Conservation (phyloP, 2,888 invertebrate species). For the Molorchus minor region DNA sequence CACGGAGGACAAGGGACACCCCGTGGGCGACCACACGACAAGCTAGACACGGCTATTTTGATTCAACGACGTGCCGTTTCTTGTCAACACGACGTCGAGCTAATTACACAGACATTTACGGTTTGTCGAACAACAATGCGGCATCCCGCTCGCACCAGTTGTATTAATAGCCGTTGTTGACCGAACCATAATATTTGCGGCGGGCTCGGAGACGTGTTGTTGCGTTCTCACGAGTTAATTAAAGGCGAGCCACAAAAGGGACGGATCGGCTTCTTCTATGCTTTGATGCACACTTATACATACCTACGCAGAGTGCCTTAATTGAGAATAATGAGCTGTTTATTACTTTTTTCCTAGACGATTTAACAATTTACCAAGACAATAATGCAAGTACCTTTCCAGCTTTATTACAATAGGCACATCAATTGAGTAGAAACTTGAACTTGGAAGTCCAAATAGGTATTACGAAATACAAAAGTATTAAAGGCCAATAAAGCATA, state of each 20-base stretch:
- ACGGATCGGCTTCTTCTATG: not conserved
- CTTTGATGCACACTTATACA: not conserved
- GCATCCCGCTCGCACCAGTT: constrained; percentile 27
- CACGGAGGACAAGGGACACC: constrained; percentile 18
- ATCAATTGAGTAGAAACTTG: no score
- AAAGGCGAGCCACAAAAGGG: not conserved
- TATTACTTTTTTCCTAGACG: no score
- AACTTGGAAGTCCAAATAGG: no score
- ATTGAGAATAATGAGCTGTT: no score
- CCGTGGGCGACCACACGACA: constrained; percentile 35
- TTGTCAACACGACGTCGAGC: constrained; percentile 38
- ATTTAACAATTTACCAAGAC: no score
- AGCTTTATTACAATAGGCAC: no score
- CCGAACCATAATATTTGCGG: constrained; percentile 16
- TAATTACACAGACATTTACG: constrained; percentile 42
- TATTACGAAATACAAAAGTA: no score
- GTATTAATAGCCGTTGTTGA: constrained; percentile 33
- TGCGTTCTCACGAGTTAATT: constrained; percentile 19
- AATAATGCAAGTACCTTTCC: no score
- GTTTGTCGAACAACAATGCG: constrained; percentile 37
- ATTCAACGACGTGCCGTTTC: constrained; percentile 31
- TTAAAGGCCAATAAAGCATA: no score
- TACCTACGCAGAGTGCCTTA: no score
- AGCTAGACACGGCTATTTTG: constrained; percentile 38
- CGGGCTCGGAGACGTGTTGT: constrained; percentile 4